Evolutionary conservation across 1,140 invertebrate genomes (phyloP).

Genomic region (roundworm (Caenorhabditis elegans)): DNA sequence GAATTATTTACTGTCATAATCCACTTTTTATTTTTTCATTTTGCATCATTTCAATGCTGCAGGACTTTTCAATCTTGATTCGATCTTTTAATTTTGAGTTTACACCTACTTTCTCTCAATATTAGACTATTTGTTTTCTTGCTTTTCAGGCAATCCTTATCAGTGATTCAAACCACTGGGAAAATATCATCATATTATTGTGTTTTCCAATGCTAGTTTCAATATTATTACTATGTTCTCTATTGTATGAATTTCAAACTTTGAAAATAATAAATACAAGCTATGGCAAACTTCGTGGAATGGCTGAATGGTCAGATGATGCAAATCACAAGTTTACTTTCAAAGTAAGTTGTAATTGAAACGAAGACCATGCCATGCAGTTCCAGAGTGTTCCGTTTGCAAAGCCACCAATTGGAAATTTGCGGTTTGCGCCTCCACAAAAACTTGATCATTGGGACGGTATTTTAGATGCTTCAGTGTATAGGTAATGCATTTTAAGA

Average conservation of each 20-base stretch:
- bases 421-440: not conserved
- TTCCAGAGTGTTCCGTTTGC: constrained; percentile 1
- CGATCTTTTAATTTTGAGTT: no score
- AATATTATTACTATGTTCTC: not conserved
- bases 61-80: no score
- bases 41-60: no score
- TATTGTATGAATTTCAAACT: not conserved
- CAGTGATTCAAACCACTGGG: no score
- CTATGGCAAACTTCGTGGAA: constrained; percentile 11
- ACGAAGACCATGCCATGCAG: no score
- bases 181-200: no score
- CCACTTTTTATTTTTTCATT: no score
- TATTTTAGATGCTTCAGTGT: not conserved
- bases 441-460: not conserved
- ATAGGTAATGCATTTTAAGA: no score
- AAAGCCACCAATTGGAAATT: not conserved
- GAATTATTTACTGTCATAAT: no score
- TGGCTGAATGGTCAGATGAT: constrained; percentile 12
- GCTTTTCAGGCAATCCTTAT: no score
- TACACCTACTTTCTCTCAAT: no score
- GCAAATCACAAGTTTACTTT: not conserved
- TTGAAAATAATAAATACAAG: not conserved
- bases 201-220: not conserved
- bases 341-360: not conserved
- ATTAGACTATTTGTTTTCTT: no score